Evolutionary conservation across 1,140 invertebrate genomes (phyloP).

Genomic region (Teleogryllus occipitalis): DNA sequence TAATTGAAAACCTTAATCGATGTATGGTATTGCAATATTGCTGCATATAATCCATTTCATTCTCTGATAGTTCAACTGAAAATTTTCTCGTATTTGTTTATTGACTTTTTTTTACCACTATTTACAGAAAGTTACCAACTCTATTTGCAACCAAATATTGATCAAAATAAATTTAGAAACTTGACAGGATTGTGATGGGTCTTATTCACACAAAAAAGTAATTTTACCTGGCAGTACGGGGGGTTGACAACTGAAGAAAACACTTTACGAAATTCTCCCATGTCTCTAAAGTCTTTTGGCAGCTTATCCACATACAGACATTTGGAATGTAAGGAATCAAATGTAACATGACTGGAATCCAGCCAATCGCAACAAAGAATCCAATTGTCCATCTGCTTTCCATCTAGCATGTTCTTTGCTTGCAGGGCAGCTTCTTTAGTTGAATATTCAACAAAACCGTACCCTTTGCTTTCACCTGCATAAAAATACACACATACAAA

Average conservation of each 20-base stretch:
- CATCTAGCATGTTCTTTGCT: conserved; percentile 42
- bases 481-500: neutral
- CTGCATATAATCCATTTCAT: too few relatives aligned
- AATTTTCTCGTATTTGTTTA: neutral
- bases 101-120: neutral
- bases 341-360: conserved; percentile 40
- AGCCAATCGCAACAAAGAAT: conserved; percentile 47
- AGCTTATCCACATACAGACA: conserved; percentile 46
- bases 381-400: conserved; percentile 35
- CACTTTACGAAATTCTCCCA: conserved; percentile 44
- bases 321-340: conserved; percentile 44
- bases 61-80: too few relatives aligned
- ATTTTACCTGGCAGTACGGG: conserved; percentile 49
- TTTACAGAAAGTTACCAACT: neutral
- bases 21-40: too few relatives aligned
- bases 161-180: too few relatives aligned
- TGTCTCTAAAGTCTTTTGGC: conserved; percentile 45
- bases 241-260: conserved; percentile 45
- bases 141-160: neutral
- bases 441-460: conserved; percentile 51
- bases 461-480: conserved; percentile 47
- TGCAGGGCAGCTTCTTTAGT: conserved; percentile 41
- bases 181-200: too few relatives aligned
- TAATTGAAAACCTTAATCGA: too few relatives aligned
- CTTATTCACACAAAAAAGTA: too few relatives aligned